Percentiles rank a stretch among this genome's conserved stretches.
These are phyloP conservation scores for Mactromeris polynyma DNA, from an alignment of 2,888 invertebrate genomes.

Conservation along the genomic window DNA sequence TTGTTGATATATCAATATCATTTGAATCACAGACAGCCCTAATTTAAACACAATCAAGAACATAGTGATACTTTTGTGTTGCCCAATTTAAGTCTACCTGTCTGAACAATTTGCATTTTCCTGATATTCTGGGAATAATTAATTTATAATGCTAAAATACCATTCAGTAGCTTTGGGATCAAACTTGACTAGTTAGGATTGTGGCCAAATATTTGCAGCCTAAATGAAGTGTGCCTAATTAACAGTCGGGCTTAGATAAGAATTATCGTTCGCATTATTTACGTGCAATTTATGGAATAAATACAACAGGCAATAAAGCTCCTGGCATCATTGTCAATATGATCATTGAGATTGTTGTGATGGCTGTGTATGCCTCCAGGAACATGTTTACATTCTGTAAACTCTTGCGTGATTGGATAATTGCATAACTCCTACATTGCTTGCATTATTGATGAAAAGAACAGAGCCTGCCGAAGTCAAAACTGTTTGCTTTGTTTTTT, in stretches of 20 bases:
- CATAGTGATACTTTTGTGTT: too few relatives aligned
- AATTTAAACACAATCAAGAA: too few relatives aligned
- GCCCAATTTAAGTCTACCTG: too few relatives aligned
- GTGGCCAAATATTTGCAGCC: not conserved
- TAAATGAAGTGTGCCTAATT: not conserved
- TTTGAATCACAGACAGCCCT: too few relatives aligned
- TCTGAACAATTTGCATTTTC: too few relatives aligned
- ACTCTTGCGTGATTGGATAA: not conserved
- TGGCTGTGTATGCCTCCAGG: not conserved
- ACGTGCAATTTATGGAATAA: too few relatives aligned
- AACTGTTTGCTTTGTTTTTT: too few relatives aligned
- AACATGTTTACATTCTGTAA: not conserved
- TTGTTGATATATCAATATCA: too few relatives aligned
- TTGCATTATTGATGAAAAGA: not conserved
- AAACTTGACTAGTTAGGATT: not conserved
- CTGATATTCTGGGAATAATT: too few relatives aligned
- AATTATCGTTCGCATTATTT: not conserved
- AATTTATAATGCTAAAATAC: not conserved
- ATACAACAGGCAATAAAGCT: not conserved
- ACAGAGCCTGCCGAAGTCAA: not conserved
- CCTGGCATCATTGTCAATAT: not conserved
- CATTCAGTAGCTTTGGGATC: not conserved
- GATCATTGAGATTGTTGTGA: not conserved
- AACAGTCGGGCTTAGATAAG: not conserved
- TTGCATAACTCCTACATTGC: not conserved